phyloP scores from a whole-genome alignment of 2,113 vertebrate species.

The Podarcis muralis region DNA sequence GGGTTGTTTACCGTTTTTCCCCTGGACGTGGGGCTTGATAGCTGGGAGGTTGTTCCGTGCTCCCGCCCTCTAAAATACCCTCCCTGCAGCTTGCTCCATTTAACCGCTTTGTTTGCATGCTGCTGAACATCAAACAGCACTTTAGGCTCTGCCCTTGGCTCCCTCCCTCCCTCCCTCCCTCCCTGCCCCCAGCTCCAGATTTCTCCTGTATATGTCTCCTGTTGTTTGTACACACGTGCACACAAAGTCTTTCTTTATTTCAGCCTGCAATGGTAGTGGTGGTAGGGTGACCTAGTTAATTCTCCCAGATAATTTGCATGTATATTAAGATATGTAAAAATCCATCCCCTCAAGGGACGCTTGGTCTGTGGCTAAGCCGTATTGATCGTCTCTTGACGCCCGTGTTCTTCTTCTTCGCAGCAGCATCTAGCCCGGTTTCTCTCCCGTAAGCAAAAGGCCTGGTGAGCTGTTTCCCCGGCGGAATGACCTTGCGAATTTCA shows the following conservation, averaged over 20 bases:
- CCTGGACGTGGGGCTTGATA: neutral
- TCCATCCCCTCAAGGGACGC: neutral
- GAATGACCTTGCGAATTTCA: neutral
- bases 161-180: neutral
- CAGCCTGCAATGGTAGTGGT: neutral
- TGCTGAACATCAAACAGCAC: constrained; percentile 9
- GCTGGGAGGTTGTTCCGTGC: neutral
- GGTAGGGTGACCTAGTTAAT: constrained; percentile 33
- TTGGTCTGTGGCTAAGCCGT: neutral
- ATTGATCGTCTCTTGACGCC: constrained; percentile 8
- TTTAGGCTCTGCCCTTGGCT: neutral
- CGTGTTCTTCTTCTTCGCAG: neutral
- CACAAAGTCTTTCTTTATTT: neutral
- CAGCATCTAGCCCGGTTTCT: neutral
- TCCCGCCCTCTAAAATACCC: neutral
- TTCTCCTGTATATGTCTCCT: neutral
- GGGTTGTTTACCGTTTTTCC: neutral
- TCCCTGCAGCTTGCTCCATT: neutral
- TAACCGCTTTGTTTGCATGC: neutral
- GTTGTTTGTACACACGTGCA: neutral
- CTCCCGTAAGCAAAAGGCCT: neutral
- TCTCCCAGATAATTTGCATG: constrained; percentile 29
- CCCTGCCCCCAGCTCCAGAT: neutral
- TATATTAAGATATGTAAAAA: constrained; percentile 30
- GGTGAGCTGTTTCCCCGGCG: neutral